These are phyloP conservation scores for Cephus rjabovi DNA, from an alignment of 2,888 invertebrate species.

Conservation along the genomic window DNA sequence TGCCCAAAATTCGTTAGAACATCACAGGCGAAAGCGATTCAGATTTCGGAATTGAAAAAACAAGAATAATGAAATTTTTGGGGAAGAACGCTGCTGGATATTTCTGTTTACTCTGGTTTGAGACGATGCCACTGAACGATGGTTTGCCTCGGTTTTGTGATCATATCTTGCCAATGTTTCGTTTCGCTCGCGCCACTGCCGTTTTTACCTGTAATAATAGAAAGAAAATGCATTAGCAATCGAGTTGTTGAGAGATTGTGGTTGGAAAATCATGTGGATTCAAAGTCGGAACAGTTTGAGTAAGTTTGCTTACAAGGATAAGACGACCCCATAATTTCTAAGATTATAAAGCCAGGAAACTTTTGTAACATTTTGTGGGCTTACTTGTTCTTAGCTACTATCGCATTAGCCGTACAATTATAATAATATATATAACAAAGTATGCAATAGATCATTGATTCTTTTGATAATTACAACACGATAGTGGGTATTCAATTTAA, in stretches of 20 bases:
- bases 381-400: not conserved
- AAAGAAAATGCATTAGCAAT: constrained; percentile 10
- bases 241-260: not conserved
- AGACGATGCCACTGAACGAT: constrained; percentile 98
- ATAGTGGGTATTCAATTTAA: not conserved
- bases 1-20: not conserved
- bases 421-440: not conserved
- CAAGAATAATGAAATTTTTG: not conserved
- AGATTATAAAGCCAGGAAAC: not conserved
- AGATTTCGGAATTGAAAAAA: not conserved
- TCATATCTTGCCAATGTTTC: constrained; percentile 99
- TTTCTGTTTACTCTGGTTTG: constrained; percentile 82
- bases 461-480: not conserved
- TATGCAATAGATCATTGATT: not conserved
- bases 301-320: not conserved
- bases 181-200: constrained; percentile 96
- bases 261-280: not conserved
- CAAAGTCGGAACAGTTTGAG: not conserved
- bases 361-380: not conserved
- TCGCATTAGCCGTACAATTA: not conserved
- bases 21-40: not conserved
- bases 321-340: not conserved
- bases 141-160: constrained; percentile 94
- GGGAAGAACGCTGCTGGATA: not conserved
- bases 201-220: constrained; percentile 82